Base-by-base conservation (phyloP, 2,797 vertebrate species). In the Chrysocyon brachyurus region DNA sequence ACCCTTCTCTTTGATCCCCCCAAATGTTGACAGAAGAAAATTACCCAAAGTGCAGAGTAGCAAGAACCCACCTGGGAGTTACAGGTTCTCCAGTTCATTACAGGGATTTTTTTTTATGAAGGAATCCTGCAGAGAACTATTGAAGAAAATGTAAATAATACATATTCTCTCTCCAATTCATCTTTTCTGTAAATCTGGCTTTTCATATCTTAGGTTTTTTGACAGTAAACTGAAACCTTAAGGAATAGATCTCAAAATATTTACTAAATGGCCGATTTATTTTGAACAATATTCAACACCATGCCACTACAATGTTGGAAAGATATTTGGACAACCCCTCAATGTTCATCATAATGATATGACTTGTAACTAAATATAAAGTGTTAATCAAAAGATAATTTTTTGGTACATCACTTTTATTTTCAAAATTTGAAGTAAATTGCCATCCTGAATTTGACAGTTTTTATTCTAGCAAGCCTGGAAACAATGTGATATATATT, bases 301-400 rank as follows among this genome's bases (percentile, higher is more conserved):
- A 31, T 56, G 57, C 84, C 94, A 66, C 12, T 52, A 26, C 2
- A 84, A 7, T 28, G 56, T 81, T 49, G 73, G 72, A 46, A 73
- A 64, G 70, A n/a, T 52, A 52, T 72, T 75, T 92, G 52, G 24
- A 87, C 5, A 87, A 28, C 4, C n/a, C 21, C 26, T 81, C 36
- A 17, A 66, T 56, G n/a, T 86, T 86, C 14, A 3, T 73, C 36
- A 8, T 61, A 49, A 68, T 46, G 61, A 70, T 92, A n/a, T 87
- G 83, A 89, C 91, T 97, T 79, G 17, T 87, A 78, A 73, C 70
- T 87, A 54, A 95, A 95, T 96, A 87, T 87, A 72, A 91, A 96
- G 66, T n/a, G 31, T 83, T 96, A 73, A 77, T 90, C 87, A 78
- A 94, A 77, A 96, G 28, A 54, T 12, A 0, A 21, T 6, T 89